phyloP scores from a whole-genome alignment of 1,140 invertebrate genomes.

The Tetramorium simillimum region DNA sequence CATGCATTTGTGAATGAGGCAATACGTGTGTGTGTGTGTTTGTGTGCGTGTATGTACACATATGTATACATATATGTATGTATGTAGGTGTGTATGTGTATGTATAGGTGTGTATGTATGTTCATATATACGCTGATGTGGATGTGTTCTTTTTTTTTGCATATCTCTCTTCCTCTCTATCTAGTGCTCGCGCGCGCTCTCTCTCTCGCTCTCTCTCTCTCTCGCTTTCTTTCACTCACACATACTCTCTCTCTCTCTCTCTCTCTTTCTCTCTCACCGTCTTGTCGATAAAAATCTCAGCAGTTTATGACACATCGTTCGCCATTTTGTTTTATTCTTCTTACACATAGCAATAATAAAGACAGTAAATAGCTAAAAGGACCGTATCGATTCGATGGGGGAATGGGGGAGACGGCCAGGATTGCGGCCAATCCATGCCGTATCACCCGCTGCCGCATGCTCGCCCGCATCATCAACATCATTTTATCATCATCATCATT shows the following conservation, averaged over 20 bases:
- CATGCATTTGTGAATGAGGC: constrained; percentile 18
- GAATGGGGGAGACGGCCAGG: constrained; percentile 63
- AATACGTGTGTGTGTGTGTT: constrained; percentile 3
- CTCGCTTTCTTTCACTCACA: constrained; percentile 9
- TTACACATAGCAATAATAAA: constrained; percentile 78
- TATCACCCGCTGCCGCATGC: constrained; percentile 72
- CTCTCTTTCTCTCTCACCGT: constrained; percentile 37
- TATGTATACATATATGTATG: background rate
- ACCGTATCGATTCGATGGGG: constrained; percentile 68
- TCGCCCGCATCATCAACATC: constrained; percentile 60
- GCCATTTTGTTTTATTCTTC: constrained; percentile 69
- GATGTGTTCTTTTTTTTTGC: constrained; percentile 23
- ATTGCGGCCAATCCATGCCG: constrained; percentile 66
- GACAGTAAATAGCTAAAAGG: constrained; percentile 80
- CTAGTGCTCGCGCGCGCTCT: background rate
- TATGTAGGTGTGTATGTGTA: background rate
- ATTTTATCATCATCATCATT: constrained; percentile 30
- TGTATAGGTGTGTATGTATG: constrained; percentile 18
- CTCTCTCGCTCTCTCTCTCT: constrained; percentile 2
- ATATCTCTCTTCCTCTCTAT: constrained; percentile 28
- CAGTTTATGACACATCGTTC: constrained; percentile 71
- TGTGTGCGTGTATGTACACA: background rate
- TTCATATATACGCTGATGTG: constrained; percentile 40
- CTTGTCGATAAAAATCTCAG: constrained; percentile 69
- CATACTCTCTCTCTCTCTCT: background rate